Evolutionary conservation across 1,140 invertebrate species (phyloP).

Genomic region (Bursaphelenchus mucronatus): DNA sequence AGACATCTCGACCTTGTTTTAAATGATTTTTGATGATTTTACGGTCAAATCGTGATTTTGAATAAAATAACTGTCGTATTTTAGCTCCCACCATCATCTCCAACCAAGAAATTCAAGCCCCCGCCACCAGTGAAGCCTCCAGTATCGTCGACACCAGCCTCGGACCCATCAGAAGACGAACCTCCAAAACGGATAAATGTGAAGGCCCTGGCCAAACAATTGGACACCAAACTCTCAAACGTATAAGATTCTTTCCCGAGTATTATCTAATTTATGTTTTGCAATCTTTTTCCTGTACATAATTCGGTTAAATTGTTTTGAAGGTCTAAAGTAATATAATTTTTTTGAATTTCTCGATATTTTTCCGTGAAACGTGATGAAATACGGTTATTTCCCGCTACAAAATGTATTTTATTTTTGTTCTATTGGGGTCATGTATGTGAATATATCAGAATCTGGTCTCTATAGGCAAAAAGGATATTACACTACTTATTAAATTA

Average conservation of each 20-base stretch:
- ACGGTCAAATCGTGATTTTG: background rate
- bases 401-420: too few relatives aligned
- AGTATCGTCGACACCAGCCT: constrained; percentile 6
- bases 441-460: too few relatives aligned
- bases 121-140: constrained; percentile 22
- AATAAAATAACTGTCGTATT: background rate
- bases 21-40: constrained; percentile 1
- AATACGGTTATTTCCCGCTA: too few relatives aligned
- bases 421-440: too few relatives aligned
- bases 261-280: too few relatives aligned
- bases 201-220: constrained; percentile 24
- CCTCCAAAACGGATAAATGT: constrained; percentile 18
- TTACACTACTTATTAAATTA: too few relatives aligned
- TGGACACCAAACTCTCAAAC: constrained; percentile 24
- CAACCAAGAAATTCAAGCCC: constrained; percentile 16
- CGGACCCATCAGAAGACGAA: constrained; percentile 3
- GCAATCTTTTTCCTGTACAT: too few relatives aligned
- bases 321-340: too few relatives aligned
- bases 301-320: too few relatives aligned
- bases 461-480: too few relatives aligned
- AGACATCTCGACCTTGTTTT: background rate
- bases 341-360: too few relatives aligned
- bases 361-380: too few relatives aligned
- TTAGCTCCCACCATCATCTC: background rate
- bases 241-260: background rate